Evolutionary conservation across 2,113 vertebrate species (phyloP).

Genomic region (Toxotes chatareus): DNA sequence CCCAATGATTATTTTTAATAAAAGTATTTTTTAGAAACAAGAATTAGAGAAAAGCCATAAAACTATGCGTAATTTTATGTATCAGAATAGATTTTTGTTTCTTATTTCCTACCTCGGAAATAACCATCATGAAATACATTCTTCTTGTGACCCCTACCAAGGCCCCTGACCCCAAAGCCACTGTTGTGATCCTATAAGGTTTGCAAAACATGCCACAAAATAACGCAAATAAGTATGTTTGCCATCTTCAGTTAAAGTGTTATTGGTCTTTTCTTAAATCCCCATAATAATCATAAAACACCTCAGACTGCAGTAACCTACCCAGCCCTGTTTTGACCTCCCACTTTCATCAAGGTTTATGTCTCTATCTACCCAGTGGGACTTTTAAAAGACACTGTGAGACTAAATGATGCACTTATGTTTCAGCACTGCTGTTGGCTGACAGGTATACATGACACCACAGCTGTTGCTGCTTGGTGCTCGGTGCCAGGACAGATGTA

Average conservation of each 20-base stretch:
- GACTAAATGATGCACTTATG: conserved; percentile 73
- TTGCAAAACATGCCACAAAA: not conserved
- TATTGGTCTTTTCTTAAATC: not conserved
- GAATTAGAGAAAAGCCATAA: too few species aligned
- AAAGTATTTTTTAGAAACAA: too few species aligned
- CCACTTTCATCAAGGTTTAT: conserved; percentile 37
- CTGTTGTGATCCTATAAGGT: not conserved
- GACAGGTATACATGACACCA: conserved; percentile 66
- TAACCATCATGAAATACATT: not conserved
- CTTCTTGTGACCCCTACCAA: not conserved
- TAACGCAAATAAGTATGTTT: not conserved
- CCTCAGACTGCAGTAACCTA: not conserved
- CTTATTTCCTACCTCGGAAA: too few species aligned
- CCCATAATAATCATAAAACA: not conserved
- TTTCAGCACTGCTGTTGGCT: conserved; percentile 51
- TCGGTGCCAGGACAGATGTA: conserved; percentile 86
- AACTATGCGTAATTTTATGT: too few species aligned
- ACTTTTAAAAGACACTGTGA: conserved; percentile 58
- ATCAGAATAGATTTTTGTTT: too few species aligned
- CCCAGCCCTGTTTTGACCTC: conserved; percentile 17
- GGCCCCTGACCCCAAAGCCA: not conserved
- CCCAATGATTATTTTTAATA: too few species aligned
- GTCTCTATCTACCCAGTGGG: conserved; percentile 50
- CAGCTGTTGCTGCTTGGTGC: conserved; percentile 81
- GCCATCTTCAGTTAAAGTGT: not conserved